Percentiles rank a stretch among this genome's conserved stretches.
These are phyloP conservation scores for Zosterops pallidus DNA, from an alignment of 2,113 vertebrate species.

Conservation along the genomic window DNA sequence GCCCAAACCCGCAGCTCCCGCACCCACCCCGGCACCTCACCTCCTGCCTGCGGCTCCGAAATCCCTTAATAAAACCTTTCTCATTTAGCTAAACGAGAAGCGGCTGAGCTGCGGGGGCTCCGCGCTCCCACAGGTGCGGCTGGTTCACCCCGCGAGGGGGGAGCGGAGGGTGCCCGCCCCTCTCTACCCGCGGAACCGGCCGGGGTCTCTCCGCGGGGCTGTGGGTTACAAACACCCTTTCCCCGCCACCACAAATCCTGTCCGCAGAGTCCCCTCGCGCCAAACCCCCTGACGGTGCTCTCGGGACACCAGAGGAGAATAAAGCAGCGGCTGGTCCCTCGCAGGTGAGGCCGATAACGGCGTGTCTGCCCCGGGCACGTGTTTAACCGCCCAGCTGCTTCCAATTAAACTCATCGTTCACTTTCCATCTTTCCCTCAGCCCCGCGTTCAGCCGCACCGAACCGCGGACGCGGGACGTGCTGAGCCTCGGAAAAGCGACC, in stretches of 20 bases:
- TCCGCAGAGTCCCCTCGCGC: background rate
- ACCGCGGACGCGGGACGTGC: no score
- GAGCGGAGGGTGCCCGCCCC: background rate
- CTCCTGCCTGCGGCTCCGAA: accelerated
- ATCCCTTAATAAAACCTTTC: background rate
- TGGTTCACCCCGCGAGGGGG: background rate
- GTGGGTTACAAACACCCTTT: accelerated
- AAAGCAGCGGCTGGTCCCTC: background rate
- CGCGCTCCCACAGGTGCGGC: background rate
- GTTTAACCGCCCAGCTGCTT: background rate
- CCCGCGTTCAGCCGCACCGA: background rate
- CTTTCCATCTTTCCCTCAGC: background rate
- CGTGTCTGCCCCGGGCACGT: background rate
- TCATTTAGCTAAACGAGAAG: conserved; percentile 27
- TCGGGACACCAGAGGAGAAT: background rate
- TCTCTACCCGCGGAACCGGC: background rate
- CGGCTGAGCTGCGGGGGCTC: background rate
- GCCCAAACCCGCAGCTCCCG: background rate
- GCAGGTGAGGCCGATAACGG: background rate
- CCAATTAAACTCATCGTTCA: background rate
- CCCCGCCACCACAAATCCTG: background rate
- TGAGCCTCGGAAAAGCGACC: background rate
- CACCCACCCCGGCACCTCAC: accelerated
- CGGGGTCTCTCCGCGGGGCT: accelerated
- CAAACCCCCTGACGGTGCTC: background rate